Percentiles rank a stretch among this genome's conserved stretches.
Evolutionary conservation across 2,113 vertebrate genomes (phyloP).

Genomic region (Choloepus hoffmanni): DNA sequence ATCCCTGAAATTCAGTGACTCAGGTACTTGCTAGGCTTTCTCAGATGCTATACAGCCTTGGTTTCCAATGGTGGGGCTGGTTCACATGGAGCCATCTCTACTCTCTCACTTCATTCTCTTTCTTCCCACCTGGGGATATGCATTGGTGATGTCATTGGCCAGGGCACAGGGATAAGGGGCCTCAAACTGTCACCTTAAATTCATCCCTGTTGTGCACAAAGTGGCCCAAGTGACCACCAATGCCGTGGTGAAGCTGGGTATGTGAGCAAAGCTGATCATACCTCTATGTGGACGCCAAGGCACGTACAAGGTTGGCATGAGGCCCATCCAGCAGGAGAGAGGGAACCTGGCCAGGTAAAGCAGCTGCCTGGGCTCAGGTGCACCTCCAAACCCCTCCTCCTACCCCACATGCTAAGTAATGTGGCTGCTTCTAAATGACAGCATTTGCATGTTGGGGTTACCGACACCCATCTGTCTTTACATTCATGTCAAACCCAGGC

Average conservation of each 20-base stretch:
- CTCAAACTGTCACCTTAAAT: constrained; percentile 1
- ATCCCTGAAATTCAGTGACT: not conserved
- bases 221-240: not conserved
- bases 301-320: not conserved
- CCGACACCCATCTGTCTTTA: accelerated
- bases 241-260: not conserved
- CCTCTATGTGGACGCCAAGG: not conserved
- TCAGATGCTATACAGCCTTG: not conserved
- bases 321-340: not conserved
- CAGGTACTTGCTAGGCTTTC: not conserved
- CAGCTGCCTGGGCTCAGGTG: not conserved
- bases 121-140: not conserved
- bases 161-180: not conserved
- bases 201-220: not conserved
- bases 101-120: not conserved
- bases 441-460: not conserved
- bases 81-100: not conserved
- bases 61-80: not conserved
- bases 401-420: not conserved
- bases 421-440: not conserved
- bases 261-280: not conserved
- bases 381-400: not conserved
- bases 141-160: not conserved
- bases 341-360: not conserved
- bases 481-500: not conserved